Conservation (phyloP, 2,888 invertebrate species). For the Rotaria macrura region DNA sequence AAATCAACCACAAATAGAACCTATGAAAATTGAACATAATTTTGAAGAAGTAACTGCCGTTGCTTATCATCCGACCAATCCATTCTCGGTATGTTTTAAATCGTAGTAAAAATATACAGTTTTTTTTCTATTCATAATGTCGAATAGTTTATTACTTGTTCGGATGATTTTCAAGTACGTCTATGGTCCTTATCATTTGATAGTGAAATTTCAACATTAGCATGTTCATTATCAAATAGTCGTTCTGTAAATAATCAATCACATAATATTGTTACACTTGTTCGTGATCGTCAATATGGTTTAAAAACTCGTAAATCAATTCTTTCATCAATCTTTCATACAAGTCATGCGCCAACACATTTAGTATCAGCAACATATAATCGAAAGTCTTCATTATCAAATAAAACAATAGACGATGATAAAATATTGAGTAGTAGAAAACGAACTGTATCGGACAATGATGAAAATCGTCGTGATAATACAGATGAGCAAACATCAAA, state of each 20-base stretch:
- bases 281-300: background rate
- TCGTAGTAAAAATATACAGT: background rate
- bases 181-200: background rate
- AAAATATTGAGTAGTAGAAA: background rate
- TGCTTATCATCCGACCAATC: conserved; percentile 11
- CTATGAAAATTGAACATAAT: background rate
- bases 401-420: background rate
- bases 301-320: background rate
- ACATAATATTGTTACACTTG: background rate
- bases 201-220: background rate
- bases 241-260: background rate
- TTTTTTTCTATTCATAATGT: background rate
- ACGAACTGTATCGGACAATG: background rate
- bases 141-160: background rate
- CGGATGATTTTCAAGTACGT: conserved; percentile 14
- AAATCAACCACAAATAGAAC: background rate
- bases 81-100: background rate
- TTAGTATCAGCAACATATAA: background rate
- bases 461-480: background rate
- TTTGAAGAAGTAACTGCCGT: conserved; percentile 17
- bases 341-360: background rate
- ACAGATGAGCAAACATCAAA: background rate
- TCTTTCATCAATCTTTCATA: conserved; percentile 2
- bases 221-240: background rate
- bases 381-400: background rate